phyloP scores from a whole-genome alignment of 2,888 invertebrate genomes.

The Mythimna pallens region DNA sequence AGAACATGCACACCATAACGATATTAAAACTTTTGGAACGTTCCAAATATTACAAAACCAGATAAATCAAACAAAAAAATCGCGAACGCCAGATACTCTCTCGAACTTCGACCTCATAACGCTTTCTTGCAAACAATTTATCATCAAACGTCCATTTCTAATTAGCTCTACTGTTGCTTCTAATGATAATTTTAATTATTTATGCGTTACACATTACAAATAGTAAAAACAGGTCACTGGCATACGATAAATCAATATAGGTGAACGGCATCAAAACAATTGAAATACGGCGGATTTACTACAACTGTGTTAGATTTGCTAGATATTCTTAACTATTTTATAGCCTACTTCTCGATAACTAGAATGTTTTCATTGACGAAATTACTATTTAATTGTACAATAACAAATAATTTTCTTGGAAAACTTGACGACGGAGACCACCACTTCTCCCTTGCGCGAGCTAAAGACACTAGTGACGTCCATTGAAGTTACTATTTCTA shows the following conservation, averaged over 20 bases:
- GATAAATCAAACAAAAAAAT: constrained; percentile 37
- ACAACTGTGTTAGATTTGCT: constrained; percentile 9
- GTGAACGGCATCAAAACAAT: constrained; percentile 87
- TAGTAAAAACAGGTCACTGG: constrained; percentile 88
- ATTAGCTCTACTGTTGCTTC: constrained; percentile 60
- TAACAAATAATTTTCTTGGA: constrained; percentile 64
- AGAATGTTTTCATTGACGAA: constrained; percentile 58
- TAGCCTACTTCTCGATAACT: constrained; percentile 6
- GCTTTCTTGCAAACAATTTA: constrained; percentile 33
- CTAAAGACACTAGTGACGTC: constrained; percentile 63
- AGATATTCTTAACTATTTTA: constrained; percentile 4
- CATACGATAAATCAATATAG: constrained; percentile 88
- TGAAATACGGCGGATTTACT: constrained; percentile 63
- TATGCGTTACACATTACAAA: constrained; percentile 83
- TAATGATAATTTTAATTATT: constrained; percentile 84
- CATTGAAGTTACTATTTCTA: constrained; percentile 26
- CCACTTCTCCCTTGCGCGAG: constrained; percentile 29
- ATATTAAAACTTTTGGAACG: constrained; percentile 67
- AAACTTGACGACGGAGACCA: constrained; percentile 46
- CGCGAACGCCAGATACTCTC: constrained; percentile 11
- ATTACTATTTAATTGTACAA: constrained; percentile 43
- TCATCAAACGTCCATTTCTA: constrained; percentile 64
- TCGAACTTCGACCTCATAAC: constrained; percentile 54
- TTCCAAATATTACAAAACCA: constrained; percentile 38
- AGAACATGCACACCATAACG: constrained; percentile 84